phyloP scores from a whole-genome alignment of 2,113 vertebrate genomes.

The Atrichornis clamosus region DNA sequence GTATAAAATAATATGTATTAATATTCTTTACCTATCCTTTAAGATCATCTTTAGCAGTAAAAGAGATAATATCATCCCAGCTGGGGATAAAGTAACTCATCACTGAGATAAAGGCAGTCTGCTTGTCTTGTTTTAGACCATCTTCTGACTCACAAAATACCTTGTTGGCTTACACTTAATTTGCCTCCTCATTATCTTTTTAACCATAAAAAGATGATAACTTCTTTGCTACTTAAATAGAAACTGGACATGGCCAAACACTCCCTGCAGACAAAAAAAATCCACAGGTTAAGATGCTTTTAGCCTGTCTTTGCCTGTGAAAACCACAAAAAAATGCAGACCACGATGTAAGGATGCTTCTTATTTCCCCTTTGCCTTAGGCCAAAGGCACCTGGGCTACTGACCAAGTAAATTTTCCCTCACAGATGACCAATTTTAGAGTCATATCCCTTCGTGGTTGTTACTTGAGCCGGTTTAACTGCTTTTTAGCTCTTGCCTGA shows the following conservation, averaged over 20 bases:
- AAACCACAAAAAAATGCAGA: not conserved
- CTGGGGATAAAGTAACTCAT: not conserved
- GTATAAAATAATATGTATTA: not conserved
- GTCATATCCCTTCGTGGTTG: fast-evolving
- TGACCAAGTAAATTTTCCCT: not conserved
- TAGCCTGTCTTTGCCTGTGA: not conserved
- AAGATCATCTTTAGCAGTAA: not conserved
- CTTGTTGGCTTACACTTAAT: slow-evolving; percentile 1
- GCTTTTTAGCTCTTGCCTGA: not conserved
- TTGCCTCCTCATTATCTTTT: not conserved
- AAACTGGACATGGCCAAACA: not conserved
- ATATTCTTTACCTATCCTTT: not conserved
- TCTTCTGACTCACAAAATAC: not conserved
- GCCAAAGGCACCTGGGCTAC: not conserved
- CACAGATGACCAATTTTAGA: not conserved
- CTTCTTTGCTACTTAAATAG: not conserved
- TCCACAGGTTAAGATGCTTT: not conserved
- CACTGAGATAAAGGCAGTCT: not conserved
- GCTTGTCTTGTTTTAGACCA: not conserved
- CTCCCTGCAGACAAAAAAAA: not conserved
- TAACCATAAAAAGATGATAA: not conserved
- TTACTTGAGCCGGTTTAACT: not conserved
- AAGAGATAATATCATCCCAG: not conserved
- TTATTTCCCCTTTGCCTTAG: not conserved
- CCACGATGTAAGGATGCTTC: not conserved